Conservation (phyloP, 2,888 invertebrate species). For the Periphyllus acericola region DNA sequence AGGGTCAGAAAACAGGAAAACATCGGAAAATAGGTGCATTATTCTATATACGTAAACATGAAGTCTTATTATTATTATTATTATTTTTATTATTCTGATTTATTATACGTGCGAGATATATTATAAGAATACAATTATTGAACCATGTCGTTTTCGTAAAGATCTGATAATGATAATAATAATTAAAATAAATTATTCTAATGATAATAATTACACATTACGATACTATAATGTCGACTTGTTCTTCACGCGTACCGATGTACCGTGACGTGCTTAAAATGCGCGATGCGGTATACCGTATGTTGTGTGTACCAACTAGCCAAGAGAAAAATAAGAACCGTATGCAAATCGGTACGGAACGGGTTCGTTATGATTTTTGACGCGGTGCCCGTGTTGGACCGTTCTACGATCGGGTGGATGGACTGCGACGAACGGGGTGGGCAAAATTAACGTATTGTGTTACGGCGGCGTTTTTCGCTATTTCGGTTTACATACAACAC, state of each 20-base stretch:
- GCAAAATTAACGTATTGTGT: background rate
- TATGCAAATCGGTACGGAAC: background rate
- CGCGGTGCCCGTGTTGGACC: no score
- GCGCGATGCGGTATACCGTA: background rate
- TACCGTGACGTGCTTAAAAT: background rate
- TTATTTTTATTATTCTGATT: no score
- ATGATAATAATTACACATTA: background rate
- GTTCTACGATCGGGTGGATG: no score
- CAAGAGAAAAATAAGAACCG: background rate
- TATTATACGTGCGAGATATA: background rate
- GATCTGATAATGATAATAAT: no score
- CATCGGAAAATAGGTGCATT: no score
- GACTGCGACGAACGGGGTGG: no score
- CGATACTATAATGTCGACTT: background rate
- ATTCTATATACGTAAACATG: background rate
- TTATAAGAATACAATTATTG: conserved; percentile 20
- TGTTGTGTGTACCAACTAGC: background rate
- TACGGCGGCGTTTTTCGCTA: no score
- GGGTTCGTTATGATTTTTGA: background rate
- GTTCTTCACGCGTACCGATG: background rate
- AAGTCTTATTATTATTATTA: no score
- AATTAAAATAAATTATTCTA: background rate
- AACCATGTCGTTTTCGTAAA: background rate
- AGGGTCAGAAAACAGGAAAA: background rate
- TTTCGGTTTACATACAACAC: no score